phyloP scores from a whole-genome alignment of 2,888 invertebrate species.

The Vanessa cardui region DNA sequence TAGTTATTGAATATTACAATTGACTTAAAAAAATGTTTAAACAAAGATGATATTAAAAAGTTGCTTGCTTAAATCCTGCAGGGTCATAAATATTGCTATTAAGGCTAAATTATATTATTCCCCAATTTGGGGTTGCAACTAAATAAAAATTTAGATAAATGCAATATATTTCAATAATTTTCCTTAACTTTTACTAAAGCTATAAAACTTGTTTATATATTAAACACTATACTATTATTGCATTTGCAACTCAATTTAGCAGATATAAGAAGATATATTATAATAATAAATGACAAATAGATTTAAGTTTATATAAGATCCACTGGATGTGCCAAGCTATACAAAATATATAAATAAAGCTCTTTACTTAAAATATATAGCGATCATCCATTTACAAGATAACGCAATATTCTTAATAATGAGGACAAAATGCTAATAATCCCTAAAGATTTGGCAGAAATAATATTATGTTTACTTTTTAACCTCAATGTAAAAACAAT shows the following conservation, averaged over 20 bases:
- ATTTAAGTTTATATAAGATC: slow-evolving; percentile 24
- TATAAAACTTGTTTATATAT: too few species aligned
- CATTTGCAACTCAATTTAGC: neutral
- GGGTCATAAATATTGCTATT: too few species aligned
- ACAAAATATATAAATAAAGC: slow-evolving; percentile 12
- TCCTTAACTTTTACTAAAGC: neutral
- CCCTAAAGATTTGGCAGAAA: neutral
- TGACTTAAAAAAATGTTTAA: neutral
- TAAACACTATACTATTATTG: too few species aligned
- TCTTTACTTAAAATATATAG: slow-evolving; percentile 7
- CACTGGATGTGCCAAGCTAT: slow-evolving; percentile 26
- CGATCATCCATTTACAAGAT: neutral
- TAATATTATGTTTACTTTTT: neutral
- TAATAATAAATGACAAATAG: slow-evolving; percentile 38
- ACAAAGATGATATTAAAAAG: too few species aligned
- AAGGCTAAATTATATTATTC: too few species aligned
- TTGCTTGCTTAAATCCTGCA: too few species aligned
- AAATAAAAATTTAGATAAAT: too few species aligned
- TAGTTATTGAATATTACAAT: neutral
- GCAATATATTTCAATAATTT: too few species aligned
- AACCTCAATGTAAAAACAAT: neutral
- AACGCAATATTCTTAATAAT: neutral
- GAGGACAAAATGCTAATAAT: neutral
- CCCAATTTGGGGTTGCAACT: too few species aligned
- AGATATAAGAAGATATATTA: slow-evolving; percentile 17